Evolutionary conservation across 2,113 vertebrate species (phyloP).

Genomic region (Halichoerus grypus): DNA sequence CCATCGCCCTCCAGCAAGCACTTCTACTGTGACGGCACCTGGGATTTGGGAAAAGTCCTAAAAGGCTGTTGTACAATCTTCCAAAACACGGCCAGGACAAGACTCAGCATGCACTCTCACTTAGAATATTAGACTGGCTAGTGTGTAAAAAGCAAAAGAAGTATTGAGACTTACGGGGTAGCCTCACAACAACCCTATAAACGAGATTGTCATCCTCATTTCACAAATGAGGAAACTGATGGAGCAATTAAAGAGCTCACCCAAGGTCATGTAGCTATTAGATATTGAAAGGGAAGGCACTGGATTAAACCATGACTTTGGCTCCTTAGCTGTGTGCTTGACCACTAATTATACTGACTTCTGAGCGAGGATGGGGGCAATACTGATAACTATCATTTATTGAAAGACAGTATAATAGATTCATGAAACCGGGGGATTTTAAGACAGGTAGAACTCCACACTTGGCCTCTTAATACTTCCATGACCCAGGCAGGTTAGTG

Average conservation of each 20-base stretch:
- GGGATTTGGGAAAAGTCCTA: neutral
- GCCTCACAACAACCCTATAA: neutral
- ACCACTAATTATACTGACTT: neutral
- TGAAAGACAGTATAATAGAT: neutral
- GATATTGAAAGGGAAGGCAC: neutral
- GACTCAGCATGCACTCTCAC: neutral
- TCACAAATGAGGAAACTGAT: slow-evolving; percentile 7
- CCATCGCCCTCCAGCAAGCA: neutral
- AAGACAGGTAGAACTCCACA: neutral
- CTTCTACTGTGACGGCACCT: neutral
- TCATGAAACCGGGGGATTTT: neutral
- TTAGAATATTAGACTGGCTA: neutral
- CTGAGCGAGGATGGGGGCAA: neutral
- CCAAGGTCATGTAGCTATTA: neutral
- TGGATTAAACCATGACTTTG: neutral
- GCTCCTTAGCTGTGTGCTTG: neutral
- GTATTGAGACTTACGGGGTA: neutral
- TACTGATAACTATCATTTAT: neutral
- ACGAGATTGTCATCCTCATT: neutral
- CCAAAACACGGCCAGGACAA: neutral
- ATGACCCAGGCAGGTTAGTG: neutral
- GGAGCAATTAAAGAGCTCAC: neutral
- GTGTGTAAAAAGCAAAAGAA: neutral
- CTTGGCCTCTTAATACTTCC: neutral
- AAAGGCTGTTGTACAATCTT: neutral